Conservation (phyloP, 2,888 invertebrate species). For the Dione juno region DNA sequence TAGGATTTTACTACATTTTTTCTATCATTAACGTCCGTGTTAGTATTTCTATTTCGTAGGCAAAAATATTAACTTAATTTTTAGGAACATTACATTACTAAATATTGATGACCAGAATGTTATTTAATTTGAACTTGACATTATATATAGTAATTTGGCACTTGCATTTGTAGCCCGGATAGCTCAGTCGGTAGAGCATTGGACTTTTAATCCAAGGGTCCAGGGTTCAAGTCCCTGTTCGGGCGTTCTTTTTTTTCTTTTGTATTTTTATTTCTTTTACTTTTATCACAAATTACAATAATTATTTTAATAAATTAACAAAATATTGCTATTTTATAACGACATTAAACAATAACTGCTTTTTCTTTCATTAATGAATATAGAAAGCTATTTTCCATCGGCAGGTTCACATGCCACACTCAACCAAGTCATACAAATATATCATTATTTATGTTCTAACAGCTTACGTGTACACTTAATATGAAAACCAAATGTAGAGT, state of each 20-base stretch:
- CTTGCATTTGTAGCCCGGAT: slow-evolving; percentile 66
- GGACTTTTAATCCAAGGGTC: slow-evolving; percentile 90
- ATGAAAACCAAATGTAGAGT: neutral
- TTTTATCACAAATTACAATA: neutral
- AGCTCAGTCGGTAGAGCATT: slow-evolving; percentile 85
- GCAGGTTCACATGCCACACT: slow-evolving; percentile 33
- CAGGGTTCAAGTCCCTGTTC: slow-evolving; percentile 91
- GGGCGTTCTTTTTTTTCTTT: slow-evolving; percentile 72
- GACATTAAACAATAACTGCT: slow-evolving; percentile 29
- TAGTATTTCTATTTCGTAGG: neutral
- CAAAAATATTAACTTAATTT: neutral
- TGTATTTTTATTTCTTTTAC: neutral
- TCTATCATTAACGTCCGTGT: neutral
- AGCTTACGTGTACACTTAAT: neutral
- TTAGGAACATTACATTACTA: neutral
- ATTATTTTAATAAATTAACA: neutral
- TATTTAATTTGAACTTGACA: neutral
- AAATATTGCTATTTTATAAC: no score
- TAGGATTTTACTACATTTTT: slow-evolving; percentile 12
- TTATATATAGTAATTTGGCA: slow-evolving; percentile 45
- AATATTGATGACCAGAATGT: neutral
- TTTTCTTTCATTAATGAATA: slow-evolving; percentile 36
- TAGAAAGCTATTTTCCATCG: slow-evolving; percentile 44
- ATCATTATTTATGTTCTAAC: neutral
- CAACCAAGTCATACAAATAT: neutral